Evolutionary conservation across 2,888 invertebrate genomes (phyloP).

Genomic region (Alloscopus bannaensis): DNA sequence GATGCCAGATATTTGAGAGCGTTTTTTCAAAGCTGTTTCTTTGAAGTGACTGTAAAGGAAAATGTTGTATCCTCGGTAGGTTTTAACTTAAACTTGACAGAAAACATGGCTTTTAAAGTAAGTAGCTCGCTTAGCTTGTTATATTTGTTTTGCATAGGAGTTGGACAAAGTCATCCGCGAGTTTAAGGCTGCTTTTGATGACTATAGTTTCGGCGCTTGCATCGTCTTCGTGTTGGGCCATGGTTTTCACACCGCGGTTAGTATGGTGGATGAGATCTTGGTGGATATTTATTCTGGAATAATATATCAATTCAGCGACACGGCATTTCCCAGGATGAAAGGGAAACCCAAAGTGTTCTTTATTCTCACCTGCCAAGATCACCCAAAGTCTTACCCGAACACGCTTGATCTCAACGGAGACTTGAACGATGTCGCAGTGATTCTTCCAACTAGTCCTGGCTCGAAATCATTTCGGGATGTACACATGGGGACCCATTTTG

Average conservation of each 20-base stretch:
- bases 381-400: background rate
- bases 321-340: background rate
- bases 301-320: background rate
- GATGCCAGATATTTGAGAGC: background rate
- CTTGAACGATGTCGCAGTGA: background rate
- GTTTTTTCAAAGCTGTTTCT: background rate
- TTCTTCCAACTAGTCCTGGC: background rate
- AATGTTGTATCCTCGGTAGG: too few relatives aligned
- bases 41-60: background rate
- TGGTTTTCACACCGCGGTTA: background rate
- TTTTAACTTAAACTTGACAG: too few relatives aligned
- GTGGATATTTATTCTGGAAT: background rate
- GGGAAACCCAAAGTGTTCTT: constrained; percentile 1
- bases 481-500: background rate
- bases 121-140: too few relatives aligned
- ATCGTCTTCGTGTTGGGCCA: too few relatives aligned
- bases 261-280: background rate
- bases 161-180: too few relatives aligned
- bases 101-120: too few relatives aligned
- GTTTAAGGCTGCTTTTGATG: too few relatives aligned
- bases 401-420: background rate
- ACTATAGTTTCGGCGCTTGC: too few relatives aligned
- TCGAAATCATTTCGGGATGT: background rate
- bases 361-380: background rate
- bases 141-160: too few relatives aligned